phyloP scores from a whole-genome alignment of 2,113 vertebrate species.

The Pyrgilauda ruficollis region DNA sequence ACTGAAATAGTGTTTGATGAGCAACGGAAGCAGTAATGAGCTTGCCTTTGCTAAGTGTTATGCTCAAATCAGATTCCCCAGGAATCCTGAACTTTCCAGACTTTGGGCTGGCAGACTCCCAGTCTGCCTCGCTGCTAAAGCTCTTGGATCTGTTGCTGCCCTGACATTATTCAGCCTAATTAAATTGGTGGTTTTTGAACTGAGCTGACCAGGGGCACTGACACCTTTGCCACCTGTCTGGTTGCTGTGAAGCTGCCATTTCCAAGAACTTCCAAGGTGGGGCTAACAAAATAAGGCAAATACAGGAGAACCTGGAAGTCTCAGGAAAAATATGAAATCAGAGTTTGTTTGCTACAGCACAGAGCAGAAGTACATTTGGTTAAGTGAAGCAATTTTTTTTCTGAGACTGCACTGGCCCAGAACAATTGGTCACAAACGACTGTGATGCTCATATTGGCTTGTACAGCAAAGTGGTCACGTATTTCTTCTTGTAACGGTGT shows the following conservation, averaged over 20 bases:
- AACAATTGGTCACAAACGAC: background rate
- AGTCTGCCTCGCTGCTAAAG: background rate
- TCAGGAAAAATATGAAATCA: slow-evolving; percentile 41
- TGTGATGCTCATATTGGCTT: slow-evolving; percentile 85
- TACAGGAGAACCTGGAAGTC: slow-evolving; percentile 38
- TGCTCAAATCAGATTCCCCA: background rate
- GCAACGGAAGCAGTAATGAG: background rate
- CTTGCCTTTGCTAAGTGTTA: background rate
- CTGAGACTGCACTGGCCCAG: slow-evolving; percentile 6
- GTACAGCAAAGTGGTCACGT: slow-evolving; percentile 95
- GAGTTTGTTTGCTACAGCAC: slow-evolving; percentile 28
- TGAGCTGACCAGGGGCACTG: background rate
- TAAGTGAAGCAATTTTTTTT: background rate
- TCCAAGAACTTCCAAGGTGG: slow-evolving; percentile 38
- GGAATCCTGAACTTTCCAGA: background rate
- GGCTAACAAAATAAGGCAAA: slow-evolving; percentile 31
- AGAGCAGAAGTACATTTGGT: slow-evolving; percentile 37
- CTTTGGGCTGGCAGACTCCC: background rate
- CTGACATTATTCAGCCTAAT: background rate
- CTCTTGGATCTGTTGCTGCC: background rate
- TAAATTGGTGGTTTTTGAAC: background rate
- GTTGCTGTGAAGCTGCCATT: background rate
- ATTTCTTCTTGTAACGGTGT: slow-evolving; percentile 97
- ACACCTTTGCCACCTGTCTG: background rate
- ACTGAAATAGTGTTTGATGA: background rate